phyloP scores from a whole-genome alignment of 2,797 vertebrate species.

The Coracias cyanogaster region DNA sequence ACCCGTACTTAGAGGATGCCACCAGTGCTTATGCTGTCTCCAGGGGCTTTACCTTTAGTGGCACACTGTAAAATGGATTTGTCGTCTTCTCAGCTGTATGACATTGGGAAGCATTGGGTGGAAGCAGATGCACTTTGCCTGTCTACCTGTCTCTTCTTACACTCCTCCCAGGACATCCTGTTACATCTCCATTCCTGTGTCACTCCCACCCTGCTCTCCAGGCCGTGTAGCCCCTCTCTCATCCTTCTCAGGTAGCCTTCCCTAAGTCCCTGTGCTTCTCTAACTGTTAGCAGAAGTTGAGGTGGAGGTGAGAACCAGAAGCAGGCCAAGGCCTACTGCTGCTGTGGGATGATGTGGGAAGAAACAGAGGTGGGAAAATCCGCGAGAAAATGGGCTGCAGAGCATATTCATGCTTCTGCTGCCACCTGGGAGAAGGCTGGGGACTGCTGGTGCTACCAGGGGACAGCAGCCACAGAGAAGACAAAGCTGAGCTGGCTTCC shows the following conservation, averaged over 20 bases:
- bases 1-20: background rate
- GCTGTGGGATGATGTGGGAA: background rate
- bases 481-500: background rate
- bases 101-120: background rate
- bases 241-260: background rate
- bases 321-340: background rate
- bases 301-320: background rate
- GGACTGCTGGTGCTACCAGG: background rate
- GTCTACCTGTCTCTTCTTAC: background rate
- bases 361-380: background rate
- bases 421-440: background rate
- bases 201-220: background rate
- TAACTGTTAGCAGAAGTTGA: background rate
- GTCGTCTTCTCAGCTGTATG: background rate
- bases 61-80: background rate
- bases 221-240: background rate
- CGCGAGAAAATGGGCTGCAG: background rate
- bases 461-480: background rate
- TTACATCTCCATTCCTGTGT: background rate
- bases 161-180: background rate
- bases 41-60: background rate
- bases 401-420: background rate
- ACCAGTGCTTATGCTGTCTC: background rate
- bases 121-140: background rate
- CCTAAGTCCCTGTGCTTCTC: background rate